A percentile compares a stretch with the other conserved stretches of the same genome.
phyloP scores from a whole-genome alignment of 1,140 invertebrate genomes.

The Theocolax elegans region DNA sequence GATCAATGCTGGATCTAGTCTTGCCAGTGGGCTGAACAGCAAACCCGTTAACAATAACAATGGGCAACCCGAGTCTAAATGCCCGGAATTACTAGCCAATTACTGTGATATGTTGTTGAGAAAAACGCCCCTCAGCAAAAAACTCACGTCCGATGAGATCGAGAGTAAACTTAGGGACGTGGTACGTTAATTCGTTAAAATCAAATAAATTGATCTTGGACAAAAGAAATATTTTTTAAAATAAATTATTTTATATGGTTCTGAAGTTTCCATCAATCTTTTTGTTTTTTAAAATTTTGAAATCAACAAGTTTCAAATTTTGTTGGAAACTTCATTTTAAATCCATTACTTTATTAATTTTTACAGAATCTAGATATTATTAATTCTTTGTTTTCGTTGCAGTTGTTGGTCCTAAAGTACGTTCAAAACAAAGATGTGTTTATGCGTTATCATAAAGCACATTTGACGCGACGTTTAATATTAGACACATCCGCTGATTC shows the following conservation, averaged over 20 bases:
- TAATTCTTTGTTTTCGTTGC: conserved; percentile 13
- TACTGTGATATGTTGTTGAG: conserved; percentile 99
- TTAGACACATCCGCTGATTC: conserved; percentile 97
- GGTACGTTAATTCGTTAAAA: conserved; percentile 70
- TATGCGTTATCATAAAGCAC: conserved; percentile 99
- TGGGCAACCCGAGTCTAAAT: conserved; percentile 89
- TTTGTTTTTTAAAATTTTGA: too few relatives aligned
- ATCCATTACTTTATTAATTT: too few relatives aligned
- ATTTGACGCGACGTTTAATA: conserved; percentile 94
- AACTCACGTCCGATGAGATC: conserved; percentile 97
- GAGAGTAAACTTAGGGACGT: conserved; percentile 93
- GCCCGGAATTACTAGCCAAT: conserved; percentile 98
- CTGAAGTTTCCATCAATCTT: too few relatives aligned
- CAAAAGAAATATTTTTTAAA: too few relatives aligned
- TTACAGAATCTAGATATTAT: too few relatives aligned
- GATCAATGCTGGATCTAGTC: conserved; percentile 6
- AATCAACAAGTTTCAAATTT: too few relatives aligned
- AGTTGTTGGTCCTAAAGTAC: conserved; percentile 96
- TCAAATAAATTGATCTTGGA: too few relatives aligned
- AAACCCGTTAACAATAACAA: conserved; percentile 62
- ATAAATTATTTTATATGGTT: too few relatives aligned
- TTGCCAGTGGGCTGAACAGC: conserved; percentile 20
- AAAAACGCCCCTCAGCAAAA: conserved; percentile 96
- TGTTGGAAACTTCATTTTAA: too few relatives aligned
- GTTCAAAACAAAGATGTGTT: conserved; percentile 99